Evolutionary conservation across 2,888 invertebrate species (phyloP).

Genomic region (Sialis fuliginosa): DNA sequence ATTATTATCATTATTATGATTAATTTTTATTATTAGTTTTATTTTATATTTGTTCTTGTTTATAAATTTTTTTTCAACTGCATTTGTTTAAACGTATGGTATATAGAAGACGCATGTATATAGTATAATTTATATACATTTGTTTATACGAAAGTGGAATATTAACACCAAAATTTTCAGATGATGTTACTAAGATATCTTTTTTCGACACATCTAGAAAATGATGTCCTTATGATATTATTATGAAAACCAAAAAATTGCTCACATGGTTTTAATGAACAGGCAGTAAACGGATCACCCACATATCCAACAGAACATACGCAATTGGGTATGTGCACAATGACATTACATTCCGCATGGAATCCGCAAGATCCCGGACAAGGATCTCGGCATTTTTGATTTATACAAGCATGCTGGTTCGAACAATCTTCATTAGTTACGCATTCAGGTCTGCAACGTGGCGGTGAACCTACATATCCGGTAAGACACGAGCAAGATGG

Average conservation of each 20-base stretch:
- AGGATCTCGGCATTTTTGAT: conserved; percentile 53
- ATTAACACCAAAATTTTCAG: no score
- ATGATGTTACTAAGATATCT: no score
- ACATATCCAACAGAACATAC: conserved; percentile 45
- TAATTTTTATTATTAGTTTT: no score
- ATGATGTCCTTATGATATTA: no score
- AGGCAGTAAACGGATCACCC: conserved; percentile 48
- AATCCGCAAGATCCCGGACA: conserved; percentile 59
- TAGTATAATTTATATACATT: no score
- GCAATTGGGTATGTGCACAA: conserved; percentile 58
- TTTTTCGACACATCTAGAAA: no score
- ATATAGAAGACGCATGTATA: no score
- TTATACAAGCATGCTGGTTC: conserved; percentile 47
- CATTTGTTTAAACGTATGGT: no score
- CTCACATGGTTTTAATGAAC: conserved; percentile 38
- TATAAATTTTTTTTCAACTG: no score
- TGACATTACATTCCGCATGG: conserved; percentile 52
- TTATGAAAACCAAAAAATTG: neutral
- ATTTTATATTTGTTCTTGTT: no score
- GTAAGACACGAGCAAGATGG: conserved; percentile 53
- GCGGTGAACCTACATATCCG: conserved; percentile 55
- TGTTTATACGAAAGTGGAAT: no score
- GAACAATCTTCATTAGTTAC: conserved; percentile 54
- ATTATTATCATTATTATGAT: no score
- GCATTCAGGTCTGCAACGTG: conserved; percentile 55